These are phyloP conservation scores for Nemotelus nigrinus DNA, from an alignment of 2,888 invertebrate genomes.

Conservation along the genomic window DNA sequence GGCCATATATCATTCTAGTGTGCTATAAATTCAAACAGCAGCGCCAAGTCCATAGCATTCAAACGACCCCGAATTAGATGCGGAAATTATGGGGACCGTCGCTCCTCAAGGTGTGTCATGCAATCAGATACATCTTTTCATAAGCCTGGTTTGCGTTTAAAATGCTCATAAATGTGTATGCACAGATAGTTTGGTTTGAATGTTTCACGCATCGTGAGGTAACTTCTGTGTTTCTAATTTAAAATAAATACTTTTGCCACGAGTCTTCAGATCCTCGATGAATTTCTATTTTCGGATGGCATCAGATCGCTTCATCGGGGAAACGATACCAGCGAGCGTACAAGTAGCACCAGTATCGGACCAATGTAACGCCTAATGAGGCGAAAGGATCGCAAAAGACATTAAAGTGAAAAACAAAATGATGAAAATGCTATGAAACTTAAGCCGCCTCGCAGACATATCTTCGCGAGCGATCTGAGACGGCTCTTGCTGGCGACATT, in stretches of 20 bases:
- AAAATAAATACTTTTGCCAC: no score
- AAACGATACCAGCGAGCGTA: not conserved
- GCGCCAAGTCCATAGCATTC: not conserved
- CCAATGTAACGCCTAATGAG: slow-evolving; percentile 2
- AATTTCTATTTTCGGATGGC: slow-evolving; percentile 13
- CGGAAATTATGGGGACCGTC: slow-evolving; percentile 24
- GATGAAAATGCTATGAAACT: slow-evolving; percentile 6
- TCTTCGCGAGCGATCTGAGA: not conserved
- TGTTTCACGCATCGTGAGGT: no score
- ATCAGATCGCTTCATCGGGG: not conserved
- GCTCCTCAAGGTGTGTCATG: slow-evolving; percentile 20
- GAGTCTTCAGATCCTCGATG: no score
- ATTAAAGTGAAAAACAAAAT: not conserved
- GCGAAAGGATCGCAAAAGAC: slow-evolving; percentile 14
- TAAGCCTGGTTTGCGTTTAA: no score
- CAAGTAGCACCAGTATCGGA: not conserved
- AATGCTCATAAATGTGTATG: no score
- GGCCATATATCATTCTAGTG: slow-evolving; percentile 12
- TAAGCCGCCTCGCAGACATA: not conserved
- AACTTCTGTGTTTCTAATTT: no score
- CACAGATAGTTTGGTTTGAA: no score
- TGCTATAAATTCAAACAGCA: slow-evolving; percentile 9
- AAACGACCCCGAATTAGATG: slow-evolving; percentile 16
- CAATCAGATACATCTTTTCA: not conserved
- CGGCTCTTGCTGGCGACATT: slow-evolving; percentile 6